phyloP scores from a whole-genome alignment of 2,113 vertebrate species.

The Cygnus atratus region DNA sequence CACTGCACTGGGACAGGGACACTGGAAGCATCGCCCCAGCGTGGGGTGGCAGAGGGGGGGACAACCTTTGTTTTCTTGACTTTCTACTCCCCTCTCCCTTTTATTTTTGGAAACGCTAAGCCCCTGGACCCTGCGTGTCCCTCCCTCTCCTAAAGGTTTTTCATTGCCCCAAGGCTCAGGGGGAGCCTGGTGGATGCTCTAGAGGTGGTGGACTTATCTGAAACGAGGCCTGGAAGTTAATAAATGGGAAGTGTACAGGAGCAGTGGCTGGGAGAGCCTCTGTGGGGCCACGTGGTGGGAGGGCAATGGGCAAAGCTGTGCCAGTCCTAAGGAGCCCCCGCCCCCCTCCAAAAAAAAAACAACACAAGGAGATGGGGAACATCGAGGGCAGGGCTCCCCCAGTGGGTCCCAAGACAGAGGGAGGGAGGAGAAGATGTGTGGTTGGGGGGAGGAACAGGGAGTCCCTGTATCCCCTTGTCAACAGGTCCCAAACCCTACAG shows the following conservation, averaged over 20 bases:
- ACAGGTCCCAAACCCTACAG: too few relatives aligned
- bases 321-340: neutral
- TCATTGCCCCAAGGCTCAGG: neutral
- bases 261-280: neutral
- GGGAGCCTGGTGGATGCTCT: slow-evolving; percentile 22
- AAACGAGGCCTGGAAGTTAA: neutral
- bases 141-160: neutral
- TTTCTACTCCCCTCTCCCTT: neutral
- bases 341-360: too few relatives aligned
- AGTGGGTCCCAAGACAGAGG: too few relatives aligned
- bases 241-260: slow-evolving; percentile 57
- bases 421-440: neutral
- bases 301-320: fast-evolving
- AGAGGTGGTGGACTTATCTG: slow-evolving; percentile 39
- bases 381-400: too few relatives aligned
- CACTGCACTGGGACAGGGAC: neutral
- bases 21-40: neutral
- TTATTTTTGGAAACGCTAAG: neutral
- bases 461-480: too few relatives aligned
- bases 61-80: neutral
- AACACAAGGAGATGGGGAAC: neutral
- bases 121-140: fast-evolving
- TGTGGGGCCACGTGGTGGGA: fast-evolving
- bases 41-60: fast-evolving
- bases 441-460: neutral